A percentile compares a stretch with the other conserved stretches of the same genome.
These are phyloP conservation scores for Chondrosia reniformis DNA, from an alignment of 37 sponge, comb jelly and placozoan genomes.

Conservation along the genomic window DNA sequence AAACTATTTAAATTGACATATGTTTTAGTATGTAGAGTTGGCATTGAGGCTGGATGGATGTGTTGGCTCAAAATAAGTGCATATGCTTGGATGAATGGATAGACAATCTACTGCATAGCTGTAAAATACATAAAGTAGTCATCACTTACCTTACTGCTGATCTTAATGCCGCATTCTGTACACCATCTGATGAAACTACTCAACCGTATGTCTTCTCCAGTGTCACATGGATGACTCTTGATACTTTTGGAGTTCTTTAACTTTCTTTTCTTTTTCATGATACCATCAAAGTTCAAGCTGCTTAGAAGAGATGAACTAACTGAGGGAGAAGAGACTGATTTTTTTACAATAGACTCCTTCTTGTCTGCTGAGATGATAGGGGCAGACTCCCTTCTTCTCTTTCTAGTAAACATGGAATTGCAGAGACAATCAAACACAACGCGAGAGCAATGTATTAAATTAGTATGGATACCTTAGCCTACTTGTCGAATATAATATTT, in stretches of 20 bases:
- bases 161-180: not conserved
- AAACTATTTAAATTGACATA: not conserved
- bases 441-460: not conserved
- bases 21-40: not conserved
- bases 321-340: not conserved
- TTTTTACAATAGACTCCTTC: too few relatives aligned
- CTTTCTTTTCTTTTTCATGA: not conserved
- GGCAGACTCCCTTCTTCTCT: conserved; percentile 13
- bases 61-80: not conserved
- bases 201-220: not conserved
- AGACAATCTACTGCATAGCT: not conserved
- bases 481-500: not conserved
- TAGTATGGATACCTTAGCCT: not conserved
- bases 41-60: not conserved
- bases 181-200: conserved; percentile 11
- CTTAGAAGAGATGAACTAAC: not conserved
- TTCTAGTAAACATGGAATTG: not conserved
- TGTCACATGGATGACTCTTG: not conserved
- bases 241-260: not conserved
- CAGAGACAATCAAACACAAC: too few relatives aligned
- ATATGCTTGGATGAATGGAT: not conserved
- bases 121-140: not conserved
- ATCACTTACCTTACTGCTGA: conserved; percentile 4
- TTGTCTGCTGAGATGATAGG: not conserved
- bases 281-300: not conserved